Base-by-base conservation (phyloP, 2,888 invertebrate species). In the Myopa tessellatipennis region DNA sequence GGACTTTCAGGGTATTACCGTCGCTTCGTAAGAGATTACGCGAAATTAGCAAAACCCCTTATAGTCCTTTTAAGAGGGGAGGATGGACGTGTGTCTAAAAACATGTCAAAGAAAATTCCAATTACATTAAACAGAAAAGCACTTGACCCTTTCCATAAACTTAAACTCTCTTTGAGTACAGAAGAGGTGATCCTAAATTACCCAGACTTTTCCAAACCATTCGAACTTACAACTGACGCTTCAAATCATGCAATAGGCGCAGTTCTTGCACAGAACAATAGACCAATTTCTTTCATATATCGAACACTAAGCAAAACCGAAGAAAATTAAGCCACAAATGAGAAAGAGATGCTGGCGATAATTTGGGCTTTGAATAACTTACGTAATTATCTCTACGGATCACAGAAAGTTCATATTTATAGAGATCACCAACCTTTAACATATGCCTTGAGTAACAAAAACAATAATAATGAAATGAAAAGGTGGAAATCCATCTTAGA, bases 1-100 rank as follows among this genome's bases (percentile, higher is more conserved):
- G 73, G 73, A 18, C 60, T 73, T 4, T 73, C 60, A 61, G 73
- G 73, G 18, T 73, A 73, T 18, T 73, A 73, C 14, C 60, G 60
- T 6, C 38, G 73, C 40, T 73, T 73, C 26, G 40, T 73, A 16
- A 38, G 45, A 34, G 73, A 61, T 45, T 73, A 61, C 26, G 61
- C 73, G 14, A 60, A 73, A 16, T n/a, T 73, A 18, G 73, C 73
- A 4, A 73, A 73, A 61, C 60, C 10, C 45, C 45, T 73, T 16
- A 73, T 61, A 52, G 12, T 40, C 10, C 40, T 72, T 72, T 72
- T 72, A 61, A 72, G 72, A 65, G 65, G 65, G 65, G 34, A 65
- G 65, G 65, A 65, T 65, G 3, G 65, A 65, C 65, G 65, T 7
- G 65, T 67, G 34, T 67, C 67, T 12, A 67, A 38, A 67, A 67